Evolutionary conservation across 2,888 invertebrate species (phyloP).

Genomic region (Hyposoter dolosus): DNA sequence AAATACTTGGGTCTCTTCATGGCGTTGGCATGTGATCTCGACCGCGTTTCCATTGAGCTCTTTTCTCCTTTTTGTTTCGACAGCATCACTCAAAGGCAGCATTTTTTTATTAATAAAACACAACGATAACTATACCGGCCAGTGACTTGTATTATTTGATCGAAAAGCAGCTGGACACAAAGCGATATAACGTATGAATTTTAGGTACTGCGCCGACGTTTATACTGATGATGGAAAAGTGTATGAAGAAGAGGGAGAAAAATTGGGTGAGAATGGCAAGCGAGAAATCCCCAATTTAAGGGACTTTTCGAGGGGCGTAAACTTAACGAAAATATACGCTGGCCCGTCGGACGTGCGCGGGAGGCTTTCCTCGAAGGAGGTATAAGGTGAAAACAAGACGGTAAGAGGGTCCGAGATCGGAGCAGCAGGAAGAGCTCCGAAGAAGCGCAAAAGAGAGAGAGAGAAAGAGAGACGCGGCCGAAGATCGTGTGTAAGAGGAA

Average conservation of each 20-base stretch:
- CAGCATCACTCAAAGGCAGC: background rate
- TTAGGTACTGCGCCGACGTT: background rate
- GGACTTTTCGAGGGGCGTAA: conserved; percentile 80
- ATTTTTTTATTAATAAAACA: background rate
- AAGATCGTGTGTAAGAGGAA: conserved; percentile 20
- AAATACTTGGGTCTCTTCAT: background rate
- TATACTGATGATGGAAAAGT: conserved; percentile 20
- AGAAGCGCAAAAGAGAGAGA: conserved; percentile 49
- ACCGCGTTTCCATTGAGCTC: background rate
- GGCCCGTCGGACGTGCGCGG: conserved; percentile 72
- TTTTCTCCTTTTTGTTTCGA: background rate
- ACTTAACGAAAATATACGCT: conserved; percentile 84
- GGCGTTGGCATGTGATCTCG: background rate
- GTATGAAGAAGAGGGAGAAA: conserved; percentile 37
- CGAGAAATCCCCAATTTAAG: conserved; percentile 83
- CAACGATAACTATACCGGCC: background rate
- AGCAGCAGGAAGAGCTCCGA: conserved; percentile 39
- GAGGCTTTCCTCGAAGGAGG: conserved; percentile 62
- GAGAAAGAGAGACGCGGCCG: conserved; percentile 26
- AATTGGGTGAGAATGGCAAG: conserved; percentile 65
- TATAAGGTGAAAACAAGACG: conserved; percentile 24
- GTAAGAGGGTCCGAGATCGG: conserved; percentile 36
- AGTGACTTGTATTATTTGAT: conserved; percentile 6
- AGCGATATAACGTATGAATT: conserved; percentile 11
- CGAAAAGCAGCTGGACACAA: background rate